phyloP scores from a whole-genome alignment of 2,888 invertebrate species.

The Toxonevra muliebris region DNA sequence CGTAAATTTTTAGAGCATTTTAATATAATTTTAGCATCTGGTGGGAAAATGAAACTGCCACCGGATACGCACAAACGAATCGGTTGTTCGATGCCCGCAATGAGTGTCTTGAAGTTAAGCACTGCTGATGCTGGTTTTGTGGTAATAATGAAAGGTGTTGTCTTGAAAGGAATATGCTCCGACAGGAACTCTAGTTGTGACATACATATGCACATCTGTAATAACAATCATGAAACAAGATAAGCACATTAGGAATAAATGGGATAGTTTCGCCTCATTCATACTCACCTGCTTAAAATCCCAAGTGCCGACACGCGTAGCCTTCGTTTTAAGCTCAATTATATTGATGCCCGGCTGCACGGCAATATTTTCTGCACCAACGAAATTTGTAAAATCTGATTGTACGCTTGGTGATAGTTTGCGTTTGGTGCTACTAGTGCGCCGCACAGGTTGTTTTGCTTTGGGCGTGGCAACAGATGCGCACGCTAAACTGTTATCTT shows the following conservation, averaged over 20 bases:
- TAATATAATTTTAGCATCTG: slow-evolving; percentile 67
- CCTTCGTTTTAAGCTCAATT: slow-evolving; percentile 70
- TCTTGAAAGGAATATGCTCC: slow-evolving; percentile 66
- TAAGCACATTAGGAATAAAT: slow-evolving; percentile 2
- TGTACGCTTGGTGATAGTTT: slow-evolving; percentile 74
- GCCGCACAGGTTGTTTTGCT: slow-evolving; percentile 68
- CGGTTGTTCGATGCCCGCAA: slow-evolving; percentile 83
- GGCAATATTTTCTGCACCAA: slow-evolving; percentile 67
- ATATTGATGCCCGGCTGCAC: slow-evolving; percentile 75
- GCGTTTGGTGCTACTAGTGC: slow-evolving; percentile 78
- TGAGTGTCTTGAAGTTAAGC: slow-evolving; percentile 73
- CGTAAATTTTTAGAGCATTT: slow-evolving; percentile 65
- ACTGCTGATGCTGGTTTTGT: slow-evolving; percentile 68
- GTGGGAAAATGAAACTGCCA: slow-evolving; percentile 78
- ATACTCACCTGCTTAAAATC: slow-evolving; percentile 72
- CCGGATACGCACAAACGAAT: slow-evolving; percentile 79
- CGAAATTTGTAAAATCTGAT: slow-evolving; percentile 72
- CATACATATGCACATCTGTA: slow-evolving; percentile 55
- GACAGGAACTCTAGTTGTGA: slow-evolving; percentile 80
- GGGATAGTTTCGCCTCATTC: background rate
- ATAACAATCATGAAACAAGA: slow-evolving; percentile 1
- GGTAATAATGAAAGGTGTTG: slow-evolving; percentile 63
- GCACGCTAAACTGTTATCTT: slow-evolving; percentile 80
- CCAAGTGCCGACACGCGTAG: slow-evolving; percentile 75
- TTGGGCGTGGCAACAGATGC: slow-evolving; percentile 77